phyloP scores from a whole-genome alignment of 2,888 invertebrate species.

The Oegoconia quadripuncta region DNA sequence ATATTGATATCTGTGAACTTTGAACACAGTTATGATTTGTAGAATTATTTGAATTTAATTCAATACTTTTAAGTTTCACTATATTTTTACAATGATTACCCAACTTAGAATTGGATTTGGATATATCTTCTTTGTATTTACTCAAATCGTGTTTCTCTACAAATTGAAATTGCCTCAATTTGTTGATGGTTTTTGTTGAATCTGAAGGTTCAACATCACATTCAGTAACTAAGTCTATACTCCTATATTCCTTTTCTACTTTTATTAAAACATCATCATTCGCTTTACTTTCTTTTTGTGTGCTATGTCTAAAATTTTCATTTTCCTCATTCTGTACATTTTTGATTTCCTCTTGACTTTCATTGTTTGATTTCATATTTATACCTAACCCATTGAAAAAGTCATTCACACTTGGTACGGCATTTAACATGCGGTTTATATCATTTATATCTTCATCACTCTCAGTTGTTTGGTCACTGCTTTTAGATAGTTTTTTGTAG shows the following conservation, averaged over 20 bases:
- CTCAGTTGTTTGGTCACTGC: constrained; percentile 22
- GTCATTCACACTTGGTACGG: constrained; percentile 71
- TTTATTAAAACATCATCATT: constrained; percentile 1
- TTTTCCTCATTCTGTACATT: constrained; percentile 4
- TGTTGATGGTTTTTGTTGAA: constrained; percentile 31
- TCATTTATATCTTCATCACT: constrained; percentile 32
- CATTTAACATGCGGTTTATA: constrained; percentile 42
- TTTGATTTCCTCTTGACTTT: constrained; percentile 12
- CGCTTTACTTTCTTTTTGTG: constrained; percentile 12
- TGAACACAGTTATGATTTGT: constrained; percentile 25
- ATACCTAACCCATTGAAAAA: constrained; percentile 55
- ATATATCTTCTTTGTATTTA: constrained; percentile 46
- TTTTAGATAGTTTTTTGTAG: constrained; percentile 21
- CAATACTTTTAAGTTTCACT: constrained; percentile 16
- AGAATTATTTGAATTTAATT: constrained; percentile 23
- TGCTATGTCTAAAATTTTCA: constrained; percentile 8
- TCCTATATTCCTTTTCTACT: constrained; percentile 2
- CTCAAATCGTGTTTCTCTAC: constrained; percentile 45
- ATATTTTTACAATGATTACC: too few species aligned
- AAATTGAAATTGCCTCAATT: constrained; percentile 60
- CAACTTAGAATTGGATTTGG: too few species aligned
- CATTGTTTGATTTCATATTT: constrained; percentile 40
- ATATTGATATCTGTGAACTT: constrained; percentile 68
- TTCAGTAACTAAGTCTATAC: not conserved
- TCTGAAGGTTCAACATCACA: constrained; percentile 13